These are phyloP conservation scores for Bombus consobrinus DNA, from an alignment of 1,140 invertebrate genomes.

Conservation along the genomic window DNA sequence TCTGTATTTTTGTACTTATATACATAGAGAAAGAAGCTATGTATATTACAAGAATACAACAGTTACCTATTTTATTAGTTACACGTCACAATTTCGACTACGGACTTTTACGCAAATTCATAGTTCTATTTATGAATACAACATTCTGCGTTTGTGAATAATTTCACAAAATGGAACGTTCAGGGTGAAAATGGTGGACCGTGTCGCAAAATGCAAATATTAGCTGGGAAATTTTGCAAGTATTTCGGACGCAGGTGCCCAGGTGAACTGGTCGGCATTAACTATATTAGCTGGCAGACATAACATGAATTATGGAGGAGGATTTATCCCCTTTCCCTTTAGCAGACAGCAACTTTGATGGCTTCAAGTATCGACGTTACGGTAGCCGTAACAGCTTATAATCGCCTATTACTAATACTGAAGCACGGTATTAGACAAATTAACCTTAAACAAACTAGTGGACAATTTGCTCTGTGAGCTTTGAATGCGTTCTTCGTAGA, in stretches of 20 bases:
- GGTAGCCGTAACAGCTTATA: neutral
- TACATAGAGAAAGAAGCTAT: too few relatives aligned
- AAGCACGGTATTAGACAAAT: neutral
- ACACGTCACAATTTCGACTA: too few relatives aligned
- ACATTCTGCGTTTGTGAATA: too few relatives aligned
- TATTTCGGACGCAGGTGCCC: constrained; percentile 43
- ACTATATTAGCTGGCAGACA: constrained; percentile 51
- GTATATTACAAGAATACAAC: too few relatives aligned
- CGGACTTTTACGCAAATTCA: too few relatives aligned
- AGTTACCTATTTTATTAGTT: too few relatives aligned
- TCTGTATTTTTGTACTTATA: too few relatives aligned
- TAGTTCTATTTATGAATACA: too few relatives aligned
- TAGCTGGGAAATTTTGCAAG: constrained; percentile 6
- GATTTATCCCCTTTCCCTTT: constrained; percentile 22
- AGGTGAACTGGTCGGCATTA: constrained; percentile 39
- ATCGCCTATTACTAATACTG: neutral
- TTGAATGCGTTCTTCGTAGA: neutral
- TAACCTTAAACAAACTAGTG: neutral
- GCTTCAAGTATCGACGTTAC: constrained; percentile 3
- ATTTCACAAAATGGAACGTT: neutral
- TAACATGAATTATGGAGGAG: constrained; percentile 52
- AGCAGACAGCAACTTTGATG: neutral
- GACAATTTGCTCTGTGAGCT: neutral
- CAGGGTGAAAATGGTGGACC: neutral
- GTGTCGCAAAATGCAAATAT: neutral